Base-by-base conservation (phyloP, 2,113 vertebrate genomes). In the Peromyscus leucopus region DNA sequence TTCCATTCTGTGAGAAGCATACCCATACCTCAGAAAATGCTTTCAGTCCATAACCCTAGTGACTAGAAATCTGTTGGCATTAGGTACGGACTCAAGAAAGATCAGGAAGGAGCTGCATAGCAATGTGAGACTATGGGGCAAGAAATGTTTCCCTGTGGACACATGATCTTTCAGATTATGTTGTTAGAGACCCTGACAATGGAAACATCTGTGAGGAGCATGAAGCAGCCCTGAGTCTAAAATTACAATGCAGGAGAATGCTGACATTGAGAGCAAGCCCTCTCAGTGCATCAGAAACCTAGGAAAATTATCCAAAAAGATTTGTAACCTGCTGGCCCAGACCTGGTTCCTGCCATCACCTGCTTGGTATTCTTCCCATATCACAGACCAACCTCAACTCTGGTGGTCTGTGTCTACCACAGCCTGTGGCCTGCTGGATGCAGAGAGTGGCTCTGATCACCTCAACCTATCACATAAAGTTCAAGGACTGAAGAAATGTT, bases 311-410 rank as follows among this genome's bases (percentile, higher is more conserved):
- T 51, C 24, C 19, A 33, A 79, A n/a, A 11, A 0, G 16, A 0
- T 0, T 0, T 15, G 17, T 5, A 11, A 11, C 9, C 26, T 39
- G 0, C 72, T 46, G 46, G 46, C 12, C 65, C 12, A 21, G 48
- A 15, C 1, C 36, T 28, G 5, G 21, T 5, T 17, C 69, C 5
- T n/a, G 51, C 1, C 4, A 2, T 13, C 55, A 28, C 21, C 82
- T 42, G 19, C 13, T 5, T 28, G 6, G 4, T 11, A 0, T 19
- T 55, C 36, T 12, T 26, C 33, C 8, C 2, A 13, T 24, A 17
- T 4, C 4, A 21, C 6, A 55, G 19, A 2, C n/a, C 26, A 79
- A 10, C 31, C n/a, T 78, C 2, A 3, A 0, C 0, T 31, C 22
- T 8, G 19, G 15, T 7, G 5, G 11, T 85, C 46, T 21, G 2